Evolutionary conservation across 1,140 invertebrate species (phyloP), one percentile per base, ranked within the genome.

Genomic region (Triops cancriformis): DNA sequence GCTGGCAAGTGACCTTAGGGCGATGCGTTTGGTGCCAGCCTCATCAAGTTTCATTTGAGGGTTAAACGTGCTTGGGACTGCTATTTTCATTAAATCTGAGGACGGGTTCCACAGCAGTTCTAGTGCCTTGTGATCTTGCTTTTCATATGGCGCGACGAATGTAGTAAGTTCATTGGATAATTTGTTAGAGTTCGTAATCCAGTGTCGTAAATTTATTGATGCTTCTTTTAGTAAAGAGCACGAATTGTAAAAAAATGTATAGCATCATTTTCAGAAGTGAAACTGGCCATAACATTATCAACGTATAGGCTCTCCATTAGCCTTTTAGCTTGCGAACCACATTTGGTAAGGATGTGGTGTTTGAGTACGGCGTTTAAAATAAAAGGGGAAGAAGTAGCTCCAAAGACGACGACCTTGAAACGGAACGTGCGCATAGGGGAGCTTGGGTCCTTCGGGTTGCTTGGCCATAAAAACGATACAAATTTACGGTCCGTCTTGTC

Each of bases 401-500:
- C 28, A 42, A 76, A 45, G 18, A 41, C 37, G 26, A 76, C 37
- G 14, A 76, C 75, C 23, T 76, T 76, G 37, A 76, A 45, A 45
- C 75, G 75, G 75, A 45, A 76, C 26, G 27, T n/a, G n/a, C n/a
- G n/a, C n/a, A n/a, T n/a, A n/a, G n/a, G n/a, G n/a, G n/a, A n/a
- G n/a, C n/a, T n/a, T n/a, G n/a, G 26, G 41, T 76, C 43, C 18
- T 45, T 45, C 37, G 12, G 26, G 37, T 76, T 41, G 14, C n/a
- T 51, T 37, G 27, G 43, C 80, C 82, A 82, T 7, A 81, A 12
- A 10, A 82, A 79, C 75, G 79, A 73, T 74, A 80, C 79, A 41
- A 80, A 79, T n/a, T 80, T 26, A n/a, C 72, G 45, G 31, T 81
- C 73, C 6, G 73, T 42, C 41, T 37, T 14, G 74, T 77, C 51